Conservation (phyloP, 2,888 invertebrate species). For the Coelinius sp. region DNA sequence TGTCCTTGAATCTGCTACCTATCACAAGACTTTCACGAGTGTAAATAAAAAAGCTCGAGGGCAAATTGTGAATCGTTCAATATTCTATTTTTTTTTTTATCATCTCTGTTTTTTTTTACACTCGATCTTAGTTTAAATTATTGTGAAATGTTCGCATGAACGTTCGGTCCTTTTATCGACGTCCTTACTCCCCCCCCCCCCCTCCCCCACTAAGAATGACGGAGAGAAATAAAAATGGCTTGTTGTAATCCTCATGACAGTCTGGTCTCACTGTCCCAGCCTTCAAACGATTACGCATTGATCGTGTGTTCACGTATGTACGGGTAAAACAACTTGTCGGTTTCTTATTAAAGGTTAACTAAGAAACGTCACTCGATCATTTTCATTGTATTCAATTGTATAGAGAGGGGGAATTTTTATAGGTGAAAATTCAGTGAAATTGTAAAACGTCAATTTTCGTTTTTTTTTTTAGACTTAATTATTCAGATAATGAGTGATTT, state of each 20-base stretch:
- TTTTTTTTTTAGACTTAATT: no score
- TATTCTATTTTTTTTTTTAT: conserved; percentile 6
- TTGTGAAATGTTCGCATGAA: conserved; percentile 31
- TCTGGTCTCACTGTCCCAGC: conserved; percentile 31
- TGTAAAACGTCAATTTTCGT: no score
- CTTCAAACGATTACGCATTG: conserved; percentile 48
- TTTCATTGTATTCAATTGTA: conserved; percentile 27
- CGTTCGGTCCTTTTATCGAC: conserved; percentile 39
- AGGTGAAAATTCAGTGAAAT: no score
- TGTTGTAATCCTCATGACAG: conserved; percentile 41
- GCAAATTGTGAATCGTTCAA: neutral
- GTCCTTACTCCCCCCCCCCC: conserved; percentile 32
- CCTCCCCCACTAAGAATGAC: conserved; percentile 5
- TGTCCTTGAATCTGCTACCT: neutral
- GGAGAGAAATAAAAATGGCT: neutral
- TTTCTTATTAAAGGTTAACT: neutral
- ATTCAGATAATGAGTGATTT: no score
- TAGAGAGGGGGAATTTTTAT: conserved; percentile 40
- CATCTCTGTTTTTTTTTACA: conserved; percentile 22
- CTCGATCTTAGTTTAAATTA: conserved; percentile 11
- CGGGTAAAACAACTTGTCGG: conserved; percentile 24
- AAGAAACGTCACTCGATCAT: conserved; percentile 43
- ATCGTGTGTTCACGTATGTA: conserved; percentile 38
- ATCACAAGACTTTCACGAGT: conserved; percentile 3
- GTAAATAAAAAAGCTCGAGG: neutral